Evolutionary conservation across 2,888 invertebrate genomes (phyloP).

Genomic region (Polyommatus icarus): DNA sequence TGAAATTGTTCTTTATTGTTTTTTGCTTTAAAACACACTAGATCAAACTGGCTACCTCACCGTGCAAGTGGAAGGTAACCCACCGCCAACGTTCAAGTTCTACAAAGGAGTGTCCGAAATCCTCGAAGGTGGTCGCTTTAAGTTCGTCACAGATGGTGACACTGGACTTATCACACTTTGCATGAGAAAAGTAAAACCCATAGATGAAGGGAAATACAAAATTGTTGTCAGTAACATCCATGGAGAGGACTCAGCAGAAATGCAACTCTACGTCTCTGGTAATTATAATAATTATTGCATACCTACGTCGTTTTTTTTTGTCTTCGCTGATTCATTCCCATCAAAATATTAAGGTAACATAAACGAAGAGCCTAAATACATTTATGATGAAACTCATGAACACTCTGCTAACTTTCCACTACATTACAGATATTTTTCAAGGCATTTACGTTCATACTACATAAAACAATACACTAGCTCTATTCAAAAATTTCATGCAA

Average conservation of each 20-base stretch:
- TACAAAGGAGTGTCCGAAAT: constrained; percentile 96
- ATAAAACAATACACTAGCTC: neutral
- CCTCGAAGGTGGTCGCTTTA: constrained; percentile 96
- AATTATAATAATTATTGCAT: constrained; percentile 45
- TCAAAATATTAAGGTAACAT: neutral
- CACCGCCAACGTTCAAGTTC: constrained; percentile 96
- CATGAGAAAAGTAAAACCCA: constrained; percentile 96
- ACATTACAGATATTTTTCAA: neutral
- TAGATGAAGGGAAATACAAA: constrained; percentile 98
- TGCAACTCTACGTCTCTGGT: constrained; percentile 98
- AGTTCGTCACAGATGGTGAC: constrained; percentile 96
- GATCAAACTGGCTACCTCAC: constrained; percentile 96
- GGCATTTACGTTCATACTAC: too few species aligned
- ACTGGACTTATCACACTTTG: constrained; percentile 95
- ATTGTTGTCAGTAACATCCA: constrained; percentile 95
- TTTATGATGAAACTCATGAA: neutral
- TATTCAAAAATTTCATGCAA: neutral
- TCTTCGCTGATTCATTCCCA: neutral
- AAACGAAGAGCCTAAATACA: neutral
- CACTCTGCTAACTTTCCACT: neutral
- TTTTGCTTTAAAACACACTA: constrained; percentile 53
- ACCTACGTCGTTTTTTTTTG: neutral
- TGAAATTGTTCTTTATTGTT: constrained; percentile 26
- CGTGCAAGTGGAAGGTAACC: constrained; percentile 95
- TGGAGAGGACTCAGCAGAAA: constrained; percentile 97